Evolutionary conservation across 2,797 vertebrate species (phyloP).

Genomic region (Sternarchorhynchus goeldii): DNA sequence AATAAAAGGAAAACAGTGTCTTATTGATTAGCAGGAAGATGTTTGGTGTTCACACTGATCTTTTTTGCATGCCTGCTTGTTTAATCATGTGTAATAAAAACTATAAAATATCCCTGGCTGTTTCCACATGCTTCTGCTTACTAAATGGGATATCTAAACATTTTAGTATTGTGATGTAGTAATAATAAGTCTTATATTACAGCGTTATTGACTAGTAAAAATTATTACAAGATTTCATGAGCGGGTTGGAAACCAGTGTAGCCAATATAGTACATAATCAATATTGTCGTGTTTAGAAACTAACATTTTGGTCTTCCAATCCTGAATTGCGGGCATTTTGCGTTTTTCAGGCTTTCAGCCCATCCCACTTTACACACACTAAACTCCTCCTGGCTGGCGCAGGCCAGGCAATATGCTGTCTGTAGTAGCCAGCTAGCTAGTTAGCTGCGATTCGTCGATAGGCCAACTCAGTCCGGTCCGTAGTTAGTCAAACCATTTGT

Average conservation of each 20-base stretch:
- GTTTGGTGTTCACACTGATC: conserved; percentile 1
- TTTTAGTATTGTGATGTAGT: too few species aligned
- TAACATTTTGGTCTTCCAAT: conserved; percentile 38
- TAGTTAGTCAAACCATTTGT: not conserved
- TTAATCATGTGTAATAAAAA: conserved; percentile 8
- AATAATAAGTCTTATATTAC: too few species aligned
- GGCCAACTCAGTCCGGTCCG: conserved; percentile 32
- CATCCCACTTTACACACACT: conserved; percentile 54
- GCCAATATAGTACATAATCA: too few species aligned
- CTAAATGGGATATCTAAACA: not conserved
- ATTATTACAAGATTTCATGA: too few species aligned
- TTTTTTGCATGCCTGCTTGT: not conserved
- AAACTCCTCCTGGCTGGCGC: conserved; percentile 43
- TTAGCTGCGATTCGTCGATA: conserved; percentile 46
- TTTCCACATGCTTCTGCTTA: not conserved
- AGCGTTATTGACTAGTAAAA: too few species aligned
- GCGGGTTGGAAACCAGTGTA: too few species aligned
- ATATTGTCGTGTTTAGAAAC: not conserved
- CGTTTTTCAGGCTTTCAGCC: conserved; percentile 40
- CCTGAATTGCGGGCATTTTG: conserved; percentile 46
- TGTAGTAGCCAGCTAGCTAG: conserved; percentile 35
- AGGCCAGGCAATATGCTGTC: conserved; percentile 54
- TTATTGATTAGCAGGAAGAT: not conserved
- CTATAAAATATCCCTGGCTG: not conserved
- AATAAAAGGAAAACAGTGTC: not conserved